Percentiles rank a stretch among this genome's conserved stretches.
Evolutionary conservation across 2,888 invertebrate genomes (phyloP).

Genomic region (Agrochola macilenta): DNA sequence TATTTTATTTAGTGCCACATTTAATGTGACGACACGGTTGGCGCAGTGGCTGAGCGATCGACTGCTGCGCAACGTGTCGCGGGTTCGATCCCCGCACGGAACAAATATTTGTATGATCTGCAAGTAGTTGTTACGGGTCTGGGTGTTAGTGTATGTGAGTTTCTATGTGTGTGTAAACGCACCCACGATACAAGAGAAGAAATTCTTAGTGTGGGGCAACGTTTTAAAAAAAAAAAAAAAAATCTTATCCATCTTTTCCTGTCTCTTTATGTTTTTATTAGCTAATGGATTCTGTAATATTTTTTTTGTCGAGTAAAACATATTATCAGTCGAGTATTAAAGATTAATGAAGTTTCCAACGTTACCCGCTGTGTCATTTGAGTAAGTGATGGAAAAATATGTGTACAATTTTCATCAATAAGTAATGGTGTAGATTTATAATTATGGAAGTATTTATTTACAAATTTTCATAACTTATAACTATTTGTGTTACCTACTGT

Average conservation of each 20-base stretch:
- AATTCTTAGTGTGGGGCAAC: no score
- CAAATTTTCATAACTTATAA: neutral
- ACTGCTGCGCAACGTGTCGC: no score
- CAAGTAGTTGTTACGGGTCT: no score
- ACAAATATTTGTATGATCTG: no score
- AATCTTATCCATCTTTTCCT: neutral
- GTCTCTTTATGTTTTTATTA: neutral
- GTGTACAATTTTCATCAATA: neutral
- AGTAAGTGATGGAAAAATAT: slow-evolving; percentile 30
- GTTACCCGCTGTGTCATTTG: slow-evolving; percentile 17
- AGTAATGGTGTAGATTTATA: neutral
- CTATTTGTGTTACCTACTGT: neutral
- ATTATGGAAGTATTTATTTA: neutral
- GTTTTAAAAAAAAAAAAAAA: no score
- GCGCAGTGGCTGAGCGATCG: no score
- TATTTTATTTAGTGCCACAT: no score
- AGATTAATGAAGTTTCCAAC: slow-evolving; percentile 26
- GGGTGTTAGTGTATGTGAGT: no score
- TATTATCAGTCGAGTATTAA: neutral
- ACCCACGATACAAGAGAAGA: no score
- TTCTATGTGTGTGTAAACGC: no score
- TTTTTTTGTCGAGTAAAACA: neutral
- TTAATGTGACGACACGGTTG: no score
- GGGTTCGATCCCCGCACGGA: no score
- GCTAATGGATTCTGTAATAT: neutral